Evolutionary conservation across 2,888 invertebrate species (phyloP).

Genomic region (Campaea margaritaria): DNA sequence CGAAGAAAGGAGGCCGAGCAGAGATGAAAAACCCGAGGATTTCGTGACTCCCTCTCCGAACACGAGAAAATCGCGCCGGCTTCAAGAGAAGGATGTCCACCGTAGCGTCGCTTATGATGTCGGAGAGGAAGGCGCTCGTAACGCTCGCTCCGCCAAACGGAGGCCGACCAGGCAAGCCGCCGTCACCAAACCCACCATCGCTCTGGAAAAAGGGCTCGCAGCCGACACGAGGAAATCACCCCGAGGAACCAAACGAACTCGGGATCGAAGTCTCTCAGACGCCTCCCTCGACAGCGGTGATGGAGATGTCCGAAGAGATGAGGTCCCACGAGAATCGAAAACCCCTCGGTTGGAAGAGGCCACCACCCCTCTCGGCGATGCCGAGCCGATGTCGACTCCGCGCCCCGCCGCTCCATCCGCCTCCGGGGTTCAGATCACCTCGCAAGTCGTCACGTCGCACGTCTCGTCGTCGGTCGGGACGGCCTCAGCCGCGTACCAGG

Average conservation of each 20-base stretch:
- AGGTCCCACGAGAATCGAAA: conserved; percentile 61
- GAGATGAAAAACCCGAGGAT: conserved; percentile 84
- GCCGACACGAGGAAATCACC: conserved; percentile 86
- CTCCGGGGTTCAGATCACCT: background rate
- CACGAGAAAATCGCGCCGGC: conserved; percentile 91
- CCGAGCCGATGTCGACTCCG: conserved; percentile 34
- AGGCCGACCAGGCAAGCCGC: conserved; percentile 85
- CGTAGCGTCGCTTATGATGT: conserved; percentile 93
- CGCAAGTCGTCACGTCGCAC: conserved; percentile 18
- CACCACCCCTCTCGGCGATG: conserved; percentile 34
- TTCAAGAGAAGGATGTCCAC: conserved; percentile 91
- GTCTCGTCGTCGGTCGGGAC: conserved; percentile 3
- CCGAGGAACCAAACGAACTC: conserved; percentile 86
- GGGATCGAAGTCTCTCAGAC: conserved; percentile 88
- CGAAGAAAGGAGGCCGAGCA: conserved; percentile 59
- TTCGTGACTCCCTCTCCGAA: conserved; percentile 87
- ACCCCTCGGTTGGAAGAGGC: conserved; percentile 58
- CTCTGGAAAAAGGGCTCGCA: conserved; percentile 55
- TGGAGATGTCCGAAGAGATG: conserved; percentile 78
- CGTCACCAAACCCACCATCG: conserved; percentile 52
- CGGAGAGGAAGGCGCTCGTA: conserved; percentile 88
- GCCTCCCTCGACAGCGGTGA: conserved; percentile 87
- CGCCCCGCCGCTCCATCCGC: conserved; percentile 30
- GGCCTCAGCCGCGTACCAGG: conserved; percentile 3
- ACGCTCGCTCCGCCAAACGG: conserved; percentile 66